Evolutionary conservation across 2,113 vertebrate genomes (phyloP).

Genomic region (Eclectus roratus): DNA sequence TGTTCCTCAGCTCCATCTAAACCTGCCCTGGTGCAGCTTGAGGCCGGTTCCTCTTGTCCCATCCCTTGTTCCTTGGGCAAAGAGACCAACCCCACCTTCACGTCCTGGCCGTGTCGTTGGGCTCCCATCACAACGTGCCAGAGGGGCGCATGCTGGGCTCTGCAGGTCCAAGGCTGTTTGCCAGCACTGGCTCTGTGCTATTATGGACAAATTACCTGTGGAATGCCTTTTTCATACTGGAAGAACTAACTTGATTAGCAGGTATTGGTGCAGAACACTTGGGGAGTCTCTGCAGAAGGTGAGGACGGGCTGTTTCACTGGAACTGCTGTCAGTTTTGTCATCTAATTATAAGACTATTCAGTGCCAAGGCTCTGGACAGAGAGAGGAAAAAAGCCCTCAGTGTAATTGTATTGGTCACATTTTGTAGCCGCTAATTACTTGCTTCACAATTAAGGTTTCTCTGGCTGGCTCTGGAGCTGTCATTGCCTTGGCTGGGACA

Average conservation of each 20-base stretch:
- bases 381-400: neutral
- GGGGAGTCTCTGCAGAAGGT: constrained; percentile 67
- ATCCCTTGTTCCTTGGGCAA: neutral
- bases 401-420: constrained; percentile 25
- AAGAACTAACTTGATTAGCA: constrained; percentile 62
- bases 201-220: neutral
- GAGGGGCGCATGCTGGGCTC: neutral
- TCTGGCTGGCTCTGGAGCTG: constrained; percentile 22
- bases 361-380: neutral
- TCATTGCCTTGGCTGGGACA: neutral
- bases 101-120: neutral
- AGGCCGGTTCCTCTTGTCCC: neutral
- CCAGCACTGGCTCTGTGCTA: neutral
- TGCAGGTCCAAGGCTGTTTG: neutral
- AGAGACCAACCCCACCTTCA: neutral
- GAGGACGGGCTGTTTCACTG: constrained; percentile 63
- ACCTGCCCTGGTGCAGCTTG: neutral
- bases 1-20: neutral
- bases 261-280: constrained; percentile 71
- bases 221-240: neutral
- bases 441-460: constrained; percentile 32
- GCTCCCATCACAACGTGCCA: neutral
- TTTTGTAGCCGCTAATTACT: constrained; percentile 56
- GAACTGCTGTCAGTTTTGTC: constrained; percentile 79
- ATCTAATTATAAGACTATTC: constrained; percentile 79